Conservation (phyloP, 2,888 invertebrate species). For the Sisyra terminalis region DNA sequence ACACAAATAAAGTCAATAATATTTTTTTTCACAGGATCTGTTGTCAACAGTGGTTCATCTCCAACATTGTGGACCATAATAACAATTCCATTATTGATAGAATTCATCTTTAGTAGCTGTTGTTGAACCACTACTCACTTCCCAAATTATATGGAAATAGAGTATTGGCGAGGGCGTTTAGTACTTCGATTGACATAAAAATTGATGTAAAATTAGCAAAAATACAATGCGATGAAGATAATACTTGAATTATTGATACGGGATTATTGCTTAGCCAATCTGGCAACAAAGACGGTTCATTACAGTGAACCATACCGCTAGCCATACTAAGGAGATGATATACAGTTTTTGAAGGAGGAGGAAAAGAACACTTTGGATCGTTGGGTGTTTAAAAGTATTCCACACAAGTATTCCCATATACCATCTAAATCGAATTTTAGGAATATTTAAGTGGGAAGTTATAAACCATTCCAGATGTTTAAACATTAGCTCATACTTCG, state of each 20-base stretch:
- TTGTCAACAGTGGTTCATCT: slow-evolving; percentile 38
- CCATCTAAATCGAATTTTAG: slow-evolving; percentile 77
- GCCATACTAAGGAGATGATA: slow-evolving; percentile 75
- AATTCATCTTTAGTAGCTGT: slow-evolving; percentile 34
- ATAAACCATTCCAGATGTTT: slow-evolving; percentile 76
- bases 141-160: slow-evolving; percentile 50
- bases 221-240: slow-evolving; percentile 92
- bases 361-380: slow-evolving; percentile 47
- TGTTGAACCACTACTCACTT: slow-evolving; percentile 57
- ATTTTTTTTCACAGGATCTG: slow-evolving; percentile 71
- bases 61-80: slow-evolving; percentile 21
- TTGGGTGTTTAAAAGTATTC: slow-evolving; percentile 37
- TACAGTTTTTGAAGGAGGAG: slow-evolving; percentile 81
- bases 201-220: slow-evolving; percentile 83
- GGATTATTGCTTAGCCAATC: slow-evolving; percentile 66
- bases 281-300: slow-evolving; percentile 39
- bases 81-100: slow-evolving; percentile 18
- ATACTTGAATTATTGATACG: slow-evolving; percentile 59
- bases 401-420: slow-evolving; percentile 92
- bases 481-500: slow-evolving; percentile 64
- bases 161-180: slow-evolving; percentile 70
- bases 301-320: slow-evolving; percentile 52
- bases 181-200: slow-evolving; percentile 82
- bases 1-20: slow-evolving; percentile 90
- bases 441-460: slow-evolving; percentile 72